These are phyloP conservation scores for Isoperla grammatica DNA, from an alignment of 2,888 invertebrate species.

Conservation along the genomic window DNA sequence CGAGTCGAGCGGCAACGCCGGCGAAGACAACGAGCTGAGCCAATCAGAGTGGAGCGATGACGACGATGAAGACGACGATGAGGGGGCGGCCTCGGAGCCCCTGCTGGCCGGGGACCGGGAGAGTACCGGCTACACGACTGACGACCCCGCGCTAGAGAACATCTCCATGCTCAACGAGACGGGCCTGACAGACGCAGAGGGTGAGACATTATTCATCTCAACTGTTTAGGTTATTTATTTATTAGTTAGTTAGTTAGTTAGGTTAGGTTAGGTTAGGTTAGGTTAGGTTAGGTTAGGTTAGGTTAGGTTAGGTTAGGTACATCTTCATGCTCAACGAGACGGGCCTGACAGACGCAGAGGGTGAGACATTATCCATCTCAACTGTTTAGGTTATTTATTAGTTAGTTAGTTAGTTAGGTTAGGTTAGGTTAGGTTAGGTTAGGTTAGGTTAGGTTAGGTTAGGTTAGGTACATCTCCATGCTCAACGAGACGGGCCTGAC, in stretches of 20 bases:
- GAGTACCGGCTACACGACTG: slow-evolving; percentile 80
- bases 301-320: no score
- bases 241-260: no score
- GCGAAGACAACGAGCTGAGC: slow-evolving; percentile 44
- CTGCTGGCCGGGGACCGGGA: slow-evolving; percentile 48
- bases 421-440: no score
- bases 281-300: no score
- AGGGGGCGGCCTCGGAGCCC: slow-evolving; percentile 58
- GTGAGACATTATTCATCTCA: no score
- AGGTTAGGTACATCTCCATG: slow-evolving; percentile 78
- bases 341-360: slow-evolving; percentile 81
- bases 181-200: slow-evolving; percentile 81
- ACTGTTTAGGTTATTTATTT: no score
- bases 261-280: no score
- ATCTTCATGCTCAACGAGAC: slow-evolving; percentile 80
- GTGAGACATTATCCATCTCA: no score
- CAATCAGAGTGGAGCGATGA: slow-evolving; percentile 78
- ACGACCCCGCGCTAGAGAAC: slow-evolving; percentile 80
- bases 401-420: no score
- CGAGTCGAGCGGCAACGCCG: slow-evolving; percentile 37
- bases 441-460: no score
- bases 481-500: slow-evolving; percentile 80
- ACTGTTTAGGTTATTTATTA: no score
- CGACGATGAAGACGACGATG: slow-evolving; percentile 49
- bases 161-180: slow-evolving; percentile 80